A percentile compares a stretch with the other conserved stretches of the same genome.
Evolutionary conservation across 1,140 invertebrate genomes (phyloP).

Genomic region (Achatina immaculata): DNA sequence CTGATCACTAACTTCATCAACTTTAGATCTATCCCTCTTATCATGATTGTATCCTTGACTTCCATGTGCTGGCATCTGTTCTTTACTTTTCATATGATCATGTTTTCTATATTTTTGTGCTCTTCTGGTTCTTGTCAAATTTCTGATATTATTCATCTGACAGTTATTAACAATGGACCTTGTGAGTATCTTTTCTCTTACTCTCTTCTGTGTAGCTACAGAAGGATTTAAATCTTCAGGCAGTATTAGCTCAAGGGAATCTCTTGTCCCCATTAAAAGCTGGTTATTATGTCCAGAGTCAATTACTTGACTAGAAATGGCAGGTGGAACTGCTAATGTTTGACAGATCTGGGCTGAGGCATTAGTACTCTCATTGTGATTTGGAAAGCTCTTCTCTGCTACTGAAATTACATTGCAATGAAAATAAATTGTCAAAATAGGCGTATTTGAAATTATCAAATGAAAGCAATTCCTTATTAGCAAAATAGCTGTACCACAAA

Average conservation of each 20-base stretch:
- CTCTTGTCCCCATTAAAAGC: neutral
- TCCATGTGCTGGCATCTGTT: neutral
- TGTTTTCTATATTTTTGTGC: neutral
- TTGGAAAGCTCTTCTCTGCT: too few species aligned
- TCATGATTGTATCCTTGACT: neutral
- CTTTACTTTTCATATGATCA: neutral
- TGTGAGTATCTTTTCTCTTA: neutral
- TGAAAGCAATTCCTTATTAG: too few species aligned
- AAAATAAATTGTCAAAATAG: too few species aligned
- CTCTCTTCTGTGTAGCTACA: neutral
- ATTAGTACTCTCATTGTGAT: neutral
- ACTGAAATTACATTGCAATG: too few species aligned
- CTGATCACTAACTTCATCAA: neutral
- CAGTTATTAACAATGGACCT: neutral
- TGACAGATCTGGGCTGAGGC: neutral
- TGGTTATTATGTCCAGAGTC: neutral
- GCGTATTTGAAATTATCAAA: too few species aligned
- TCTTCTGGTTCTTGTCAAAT: neutral
- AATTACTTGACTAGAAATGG: neutral
- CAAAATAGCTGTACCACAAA: too few species aligned
- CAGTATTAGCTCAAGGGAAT: neutral
- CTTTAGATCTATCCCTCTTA: neutral
- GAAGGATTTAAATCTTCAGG: neutral
- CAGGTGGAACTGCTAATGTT: neutral
- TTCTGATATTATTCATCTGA: neutral